Percentiles rank a stretch among this genome's conserved stretches.
These are phyloP conservation scores for Celastrina argiolus DNA, from an alignment of 2,888 invertebrate species.

Conservation along the genomic window DNA sequence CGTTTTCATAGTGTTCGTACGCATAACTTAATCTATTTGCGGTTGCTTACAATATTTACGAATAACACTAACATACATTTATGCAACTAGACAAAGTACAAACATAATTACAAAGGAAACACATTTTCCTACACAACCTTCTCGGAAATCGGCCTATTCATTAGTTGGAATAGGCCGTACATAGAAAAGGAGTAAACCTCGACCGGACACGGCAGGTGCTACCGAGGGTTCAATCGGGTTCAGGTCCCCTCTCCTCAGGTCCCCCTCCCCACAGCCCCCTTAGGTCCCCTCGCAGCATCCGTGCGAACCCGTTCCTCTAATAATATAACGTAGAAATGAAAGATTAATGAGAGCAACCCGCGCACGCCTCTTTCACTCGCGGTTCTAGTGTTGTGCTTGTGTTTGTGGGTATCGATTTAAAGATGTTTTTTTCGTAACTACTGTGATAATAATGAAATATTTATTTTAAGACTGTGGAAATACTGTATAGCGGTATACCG, in stretches of 20 bases:
- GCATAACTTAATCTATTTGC: no score
- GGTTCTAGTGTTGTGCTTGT: slow-evolving; percentile 44
- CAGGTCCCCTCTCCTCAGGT: slow-evolving; percentile 45
- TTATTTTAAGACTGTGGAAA: no score
- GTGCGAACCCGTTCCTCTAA: slow-evolving; percentile 77
- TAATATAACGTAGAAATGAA: slow-evolving; percentile 77
- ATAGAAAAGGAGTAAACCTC: slow-evolving; percentile 38
- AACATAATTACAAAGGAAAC: slow-evolving; percentile 5
- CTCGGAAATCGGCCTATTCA: slow-evolving; percentile 11
- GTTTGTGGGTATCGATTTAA: slow-evolving; percentile 27
- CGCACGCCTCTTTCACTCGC: slow-evolving; percentile 74
- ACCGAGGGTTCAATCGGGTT: slow-evolving; percentile 74
- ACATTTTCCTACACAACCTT: not conserved
- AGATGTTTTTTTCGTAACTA: no score
- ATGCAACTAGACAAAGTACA: not conserved
- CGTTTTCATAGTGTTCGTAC: no score
- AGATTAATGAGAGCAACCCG: slow-evolving; percentile 77
- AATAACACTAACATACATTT: no score
- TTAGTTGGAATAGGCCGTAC: slow-evolving; percentile 28
- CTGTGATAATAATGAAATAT: no score
- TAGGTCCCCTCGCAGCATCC: slow-evolving; percentile 57
- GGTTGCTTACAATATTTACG: not conserved
- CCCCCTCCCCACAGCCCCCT: slow-evolving; percentile 37
- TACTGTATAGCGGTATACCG: no score
- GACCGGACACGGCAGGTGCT: slow-evolving; percentile 74